These are phyloP conservation scores for Cheilosia vernalis DNA, from an alignment of 2,888 invertebrate species.

Conservation along the genomic window DNA sequence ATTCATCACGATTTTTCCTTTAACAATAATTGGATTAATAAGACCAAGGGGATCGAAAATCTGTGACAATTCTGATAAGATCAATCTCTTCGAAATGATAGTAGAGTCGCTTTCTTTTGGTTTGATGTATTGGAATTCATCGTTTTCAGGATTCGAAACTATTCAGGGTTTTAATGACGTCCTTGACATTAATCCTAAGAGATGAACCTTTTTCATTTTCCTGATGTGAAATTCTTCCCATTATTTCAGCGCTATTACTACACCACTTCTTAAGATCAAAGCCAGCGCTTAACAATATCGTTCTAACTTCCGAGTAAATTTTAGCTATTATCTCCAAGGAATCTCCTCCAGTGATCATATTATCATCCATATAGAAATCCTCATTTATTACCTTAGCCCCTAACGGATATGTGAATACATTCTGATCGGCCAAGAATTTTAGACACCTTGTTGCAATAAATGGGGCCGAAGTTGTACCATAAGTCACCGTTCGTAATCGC, in stretches of 20 bases:
- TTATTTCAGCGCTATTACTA: conserved; percentile 40
- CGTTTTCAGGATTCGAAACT: conserved; percentile 34
- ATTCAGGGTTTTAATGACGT: conserved; percentile 55
- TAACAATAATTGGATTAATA: conserved; percentile 53
- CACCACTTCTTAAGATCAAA: conserved; percentile 38
- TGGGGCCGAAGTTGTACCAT: too few relatives aligned
- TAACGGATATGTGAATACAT: conserved; percentile 26
- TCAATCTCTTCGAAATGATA: not conserved
- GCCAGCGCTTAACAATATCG: not conserved
- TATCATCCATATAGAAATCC: conserved; percentile 33
- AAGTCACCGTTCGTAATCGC: too few relatives aligned
- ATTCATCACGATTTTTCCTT: conserved; percentile 53
- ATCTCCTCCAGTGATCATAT: conserved; percentile 1
- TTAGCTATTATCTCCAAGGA: not conserved
- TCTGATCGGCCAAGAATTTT: conserved; percentile 13
- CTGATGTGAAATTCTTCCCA: conserved; percentile 24
- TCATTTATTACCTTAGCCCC: conserved; percentile 40
- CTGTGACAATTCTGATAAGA: conserved; percentile 39
- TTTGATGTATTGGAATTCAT: conserved; percentile 22
- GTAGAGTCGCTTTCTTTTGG: not conserved
- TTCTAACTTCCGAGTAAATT: not conserved
- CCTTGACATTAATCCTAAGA: conserved; percentile 13
- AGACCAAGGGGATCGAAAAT: conserved; percentile 68
- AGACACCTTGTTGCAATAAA: conserved; percentile 51
- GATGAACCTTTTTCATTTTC: conserved; percentile 4